Base-by-base conservation (phyloP, 2,113 vertebrate genomes). In the Brienomyrus brachyistius region DNA sequence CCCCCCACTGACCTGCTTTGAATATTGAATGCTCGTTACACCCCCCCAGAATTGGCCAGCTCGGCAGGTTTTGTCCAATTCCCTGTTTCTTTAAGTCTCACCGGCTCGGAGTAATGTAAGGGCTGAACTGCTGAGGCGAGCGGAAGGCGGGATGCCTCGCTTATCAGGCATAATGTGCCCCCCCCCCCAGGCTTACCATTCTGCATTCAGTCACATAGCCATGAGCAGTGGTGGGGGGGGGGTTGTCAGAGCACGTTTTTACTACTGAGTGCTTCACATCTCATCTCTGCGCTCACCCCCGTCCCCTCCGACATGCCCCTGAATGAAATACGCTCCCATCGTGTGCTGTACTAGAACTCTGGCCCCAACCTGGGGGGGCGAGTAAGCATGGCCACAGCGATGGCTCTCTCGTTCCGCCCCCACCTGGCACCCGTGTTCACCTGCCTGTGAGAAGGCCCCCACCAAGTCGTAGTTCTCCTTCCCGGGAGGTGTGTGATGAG, bases 31-130 rank as follows among this genome's bases (percentile, higher is more conserved):
- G 92, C 92, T 92, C 90, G 91, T 93, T 91, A 92, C 88, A 74
- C 48, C 51, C 89, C 88, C 89, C 54, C 89, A 93, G 92, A 94
- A 95, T 89, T 94, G 94, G 13, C 94, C 94, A 92, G 92, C 92
- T 94, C 84, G 45, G 94, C 94, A 95, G 93, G 92, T 94, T 95
- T 94, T 93, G 91, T 93, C 94, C 94, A 95, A 90, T 89, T 89
- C n/a, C 54, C 35, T 45, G 15, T 7, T 31, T 90, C 86, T 94
- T 93, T 91, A 93, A 94, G 80, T 84, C 19, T 84, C 40, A 23
- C 19, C 93, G 91, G 92, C 91, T 94, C 93, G 91, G 94, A 94
- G 94, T 94, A 94, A 95, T 93, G 94, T 92, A 91, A 59, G 47
- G 27, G 86, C 86, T 91, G 93, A 94, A 94, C 91, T 93, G 94